Evolutionary conservation across 2,113 vertebrate genomes (phyloP).

Genomic region (Craseonycteris thonglongyai): DNA sequence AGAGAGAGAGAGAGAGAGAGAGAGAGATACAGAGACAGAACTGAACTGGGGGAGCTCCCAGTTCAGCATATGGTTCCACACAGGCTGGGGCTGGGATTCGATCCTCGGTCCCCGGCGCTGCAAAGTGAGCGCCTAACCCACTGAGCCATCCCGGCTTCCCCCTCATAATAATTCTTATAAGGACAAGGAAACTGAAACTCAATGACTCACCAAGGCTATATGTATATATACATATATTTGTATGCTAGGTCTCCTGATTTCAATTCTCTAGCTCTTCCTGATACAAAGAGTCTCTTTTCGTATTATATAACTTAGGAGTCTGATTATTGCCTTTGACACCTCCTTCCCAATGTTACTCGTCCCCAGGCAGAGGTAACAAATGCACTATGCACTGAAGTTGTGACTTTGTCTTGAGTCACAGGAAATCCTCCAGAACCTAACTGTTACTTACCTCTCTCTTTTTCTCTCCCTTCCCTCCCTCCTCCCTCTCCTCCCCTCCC

Average conservation of each 20-base stretch:
- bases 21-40: too few species aligned
- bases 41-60: too few species aligned
- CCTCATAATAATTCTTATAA: too few species aligned
- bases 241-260: neutral
- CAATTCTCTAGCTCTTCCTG: neutral
- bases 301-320: neutral
- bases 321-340: neutral
- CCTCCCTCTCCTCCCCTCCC: too few species aligned
- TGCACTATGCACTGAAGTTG: neutral
- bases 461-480: neutral
- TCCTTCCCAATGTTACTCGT: accelerated
- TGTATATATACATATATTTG: neutral
- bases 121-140: too few species aligned
- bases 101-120: too few species aligned
- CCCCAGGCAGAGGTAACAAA: neutral
- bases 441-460: neutral
- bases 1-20: too few species aligned
- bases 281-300: neutral
- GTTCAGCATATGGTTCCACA: too few species aligned
- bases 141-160: too few species aligned
- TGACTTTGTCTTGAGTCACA: neutral
- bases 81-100: too few species aligned
- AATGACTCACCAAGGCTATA: neutral
- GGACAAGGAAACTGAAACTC: neutral
- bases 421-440: neutral